Evolutionary conservation across 2,113 vertebrate genomes (phyloP).

Genomic region (Columba janthina): DNA sequence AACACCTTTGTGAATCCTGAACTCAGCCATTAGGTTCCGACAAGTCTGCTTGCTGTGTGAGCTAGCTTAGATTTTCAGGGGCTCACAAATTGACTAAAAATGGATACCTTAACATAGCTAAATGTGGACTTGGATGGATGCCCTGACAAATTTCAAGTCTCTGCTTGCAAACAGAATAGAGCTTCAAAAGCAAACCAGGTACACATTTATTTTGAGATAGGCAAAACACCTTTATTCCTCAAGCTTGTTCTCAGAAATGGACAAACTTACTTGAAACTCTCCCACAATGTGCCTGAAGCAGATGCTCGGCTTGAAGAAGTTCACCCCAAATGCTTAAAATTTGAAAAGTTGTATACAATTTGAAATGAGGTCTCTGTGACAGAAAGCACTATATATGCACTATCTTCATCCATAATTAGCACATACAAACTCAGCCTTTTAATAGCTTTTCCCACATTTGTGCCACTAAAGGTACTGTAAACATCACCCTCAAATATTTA

Average conservation of each 20-base stretch:
- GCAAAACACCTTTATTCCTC: not conserved
- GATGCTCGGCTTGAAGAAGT: not conserved
- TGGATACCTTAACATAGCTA: not conserved
- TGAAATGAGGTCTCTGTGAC: not conserved
- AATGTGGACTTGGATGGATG: not conserved
- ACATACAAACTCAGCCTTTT: not conserved
- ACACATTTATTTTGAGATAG: not conserved
- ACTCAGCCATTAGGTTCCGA: not conserved
- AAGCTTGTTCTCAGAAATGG: not conserved
- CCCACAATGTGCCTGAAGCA: not conserved
- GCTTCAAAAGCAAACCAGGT: constrained; percentile 3
- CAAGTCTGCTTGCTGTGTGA: not conserved
- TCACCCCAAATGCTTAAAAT: not conserved
- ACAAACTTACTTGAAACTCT: not conserved
- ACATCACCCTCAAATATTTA: not conserved
- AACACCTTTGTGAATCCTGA: not conserved
- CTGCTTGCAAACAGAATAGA: constrained; percentile 14
- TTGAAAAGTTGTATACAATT: not conserved
- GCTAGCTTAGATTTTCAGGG: not conserved
- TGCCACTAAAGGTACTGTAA: not conserved
- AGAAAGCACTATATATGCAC: not conserved
- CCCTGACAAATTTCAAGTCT: constrained; percentile 24
- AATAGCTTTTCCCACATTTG: not conserved
- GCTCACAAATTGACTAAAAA: not conserved
- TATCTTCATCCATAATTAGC: not conserved